phyloP scores from a whole-genome alignment of 2,888 invertebrate genomes.

The Cyclophora albipunctata region DNA sequence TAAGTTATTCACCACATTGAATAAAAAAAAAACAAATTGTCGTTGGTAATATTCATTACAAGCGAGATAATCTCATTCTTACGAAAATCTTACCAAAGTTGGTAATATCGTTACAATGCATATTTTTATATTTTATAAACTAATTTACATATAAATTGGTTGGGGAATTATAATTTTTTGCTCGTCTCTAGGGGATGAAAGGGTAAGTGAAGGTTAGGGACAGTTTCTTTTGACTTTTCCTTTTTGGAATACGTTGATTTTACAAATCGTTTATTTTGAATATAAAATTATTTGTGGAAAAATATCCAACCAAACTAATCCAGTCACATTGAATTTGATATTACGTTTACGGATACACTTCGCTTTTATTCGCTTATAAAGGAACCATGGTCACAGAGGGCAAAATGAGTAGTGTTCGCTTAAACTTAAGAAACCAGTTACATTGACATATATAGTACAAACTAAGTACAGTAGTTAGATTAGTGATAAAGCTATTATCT shows the following conservation, averaged over 20 bases:
- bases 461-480: too few relatives aligned
- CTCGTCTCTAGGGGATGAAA: slow-evolving; percentile 11
- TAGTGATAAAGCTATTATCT: too few relatives aligned
- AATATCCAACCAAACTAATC: background rate
- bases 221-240: background rate
- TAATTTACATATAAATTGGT: slow-evolving; percentile 31
- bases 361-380: background rate
- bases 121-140: slow-evolving; percentile 18
- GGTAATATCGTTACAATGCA: slow-evolving; percentile 14
- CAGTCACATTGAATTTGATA: slow-evolving; percentile 15
- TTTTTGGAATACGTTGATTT: background rate
- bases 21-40: too few relatives aligned
- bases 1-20: too few relatives aligned
- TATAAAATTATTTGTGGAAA: background rate
- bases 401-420: too few relatives aligned
- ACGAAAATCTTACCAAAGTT: slow-evolving; percentile 1
- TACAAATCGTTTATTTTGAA: background rate
- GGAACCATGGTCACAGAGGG: background rate
- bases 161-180: slow-evolving; percentile 27
- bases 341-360: background rate
- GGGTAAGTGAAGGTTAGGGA: slow-evolving; percentile 1
- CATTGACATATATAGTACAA: too few relatives aligned
- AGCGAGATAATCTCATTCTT: background rate
- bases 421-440: too few relatives aligned
- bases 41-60: too few relatives aligned